Conservation (phyloP, 2,888 invertebrate species). For the Pimpla rufipes region DNA sequence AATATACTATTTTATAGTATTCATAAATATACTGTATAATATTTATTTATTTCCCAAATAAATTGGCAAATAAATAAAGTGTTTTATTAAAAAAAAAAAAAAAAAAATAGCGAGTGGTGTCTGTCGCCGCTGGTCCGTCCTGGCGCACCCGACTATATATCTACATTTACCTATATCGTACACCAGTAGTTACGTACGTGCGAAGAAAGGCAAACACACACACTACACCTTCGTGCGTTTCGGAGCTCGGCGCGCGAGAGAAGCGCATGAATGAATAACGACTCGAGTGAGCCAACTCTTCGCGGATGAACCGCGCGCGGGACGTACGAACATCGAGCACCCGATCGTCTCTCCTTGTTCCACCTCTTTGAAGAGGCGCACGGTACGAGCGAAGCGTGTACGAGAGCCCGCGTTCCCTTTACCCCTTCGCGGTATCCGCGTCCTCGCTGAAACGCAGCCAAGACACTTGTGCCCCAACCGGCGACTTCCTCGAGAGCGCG, state of each 20-base stretch:
- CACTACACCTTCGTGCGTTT: slow-evolving; percentile 8
- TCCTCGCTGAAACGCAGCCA: slow-evolving; percentile 21
- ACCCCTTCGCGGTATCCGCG: neutral
- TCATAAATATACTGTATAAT: no score
- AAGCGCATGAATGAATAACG: slow-evolving; percentile 50
- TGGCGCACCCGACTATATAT: neutral
- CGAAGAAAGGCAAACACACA: slow-evolving; percentile 41
- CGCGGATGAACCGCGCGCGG: slow-evolving; percentile 20
- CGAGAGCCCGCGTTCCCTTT: neutral
- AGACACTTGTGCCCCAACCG: slow-evolving; percentile 22
- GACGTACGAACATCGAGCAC: slow-evolving; percentile 28
- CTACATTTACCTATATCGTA: neutral
- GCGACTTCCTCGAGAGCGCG: slow-evolving; percentile 13
- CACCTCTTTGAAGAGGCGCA: slow-evolving; percentile 16
- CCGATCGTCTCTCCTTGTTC: slow-evolving; percentile 14
- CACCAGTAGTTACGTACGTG: slow-evolving; percentile 16
- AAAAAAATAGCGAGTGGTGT: neutral
- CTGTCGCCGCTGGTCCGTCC: neutral
- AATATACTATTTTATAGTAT: no score
- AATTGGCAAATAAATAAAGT: neutral
- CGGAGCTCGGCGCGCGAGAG: slow-evolving; percentile 16
- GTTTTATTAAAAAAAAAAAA: no score
- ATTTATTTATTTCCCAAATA: no score
- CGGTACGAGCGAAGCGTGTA: neutral
- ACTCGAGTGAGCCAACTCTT: slow-evolving; percentile 41